Evolutionary conservation across 2,113 vertebrate species (phyloP).

Genomic region (Eira barbara): DNA sequence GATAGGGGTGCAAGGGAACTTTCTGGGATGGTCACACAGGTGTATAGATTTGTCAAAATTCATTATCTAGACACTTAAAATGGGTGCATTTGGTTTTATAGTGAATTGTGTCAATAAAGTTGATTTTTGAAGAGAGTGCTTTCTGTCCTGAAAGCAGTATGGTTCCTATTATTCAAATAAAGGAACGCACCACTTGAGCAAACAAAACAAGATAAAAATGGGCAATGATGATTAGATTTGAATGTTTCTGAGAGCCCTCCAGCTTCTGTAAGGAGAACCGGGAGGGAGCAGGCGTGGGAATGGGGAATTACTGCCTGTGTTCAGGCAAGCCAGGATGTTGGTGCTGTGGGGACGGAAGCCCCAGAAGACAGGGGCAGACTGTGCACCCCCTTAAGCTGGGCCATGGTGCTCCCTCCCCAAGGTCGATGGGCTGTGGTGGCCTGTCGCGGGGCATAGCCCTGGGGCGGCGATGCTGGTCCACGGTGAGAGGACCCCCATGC

Average conservation of each 20-base stretch:
- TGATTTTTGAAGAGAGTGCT: neutral
- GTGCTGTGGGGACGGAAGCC: no score
- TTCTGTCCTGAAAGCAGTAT: neutral
- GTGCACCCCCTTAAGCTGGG: no score
- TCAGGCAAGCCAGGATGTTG: neutral
- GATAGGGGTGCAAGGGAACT: neutral
- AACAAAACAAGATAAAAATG: neutral
- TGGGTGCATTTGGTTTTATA: neutral
- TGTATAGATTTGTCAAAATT: neutral
- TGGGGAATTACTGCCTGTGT: accelerated
- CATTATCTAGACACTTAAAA: neutral
- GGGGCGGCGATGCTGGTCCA: neutral
- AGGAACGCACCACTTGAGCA: slow-evolving; percentile 8
- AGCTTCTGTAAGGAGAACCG: neutral
- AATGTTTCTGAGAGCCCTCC: neutral
- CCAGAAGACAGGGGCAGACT: neutral
- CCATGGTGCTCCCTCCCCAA: neutral
- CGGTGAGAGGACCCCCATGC: neutral
- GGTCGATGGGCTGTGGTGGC: no score
- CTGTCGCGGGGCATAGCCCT: neutral
- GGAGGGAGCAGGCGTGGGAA: neutral
- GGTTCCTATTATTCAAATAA: neutral
- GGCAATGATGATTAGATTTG: neutral
- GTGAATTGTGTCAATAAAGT: neutral
- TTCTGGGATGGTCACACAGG: neutral